These are phyloP conservation scores for Mimas tiliae DNA, from an alignment of 2,888 invertebrate species.

Conservation along the genomic window DNA sequence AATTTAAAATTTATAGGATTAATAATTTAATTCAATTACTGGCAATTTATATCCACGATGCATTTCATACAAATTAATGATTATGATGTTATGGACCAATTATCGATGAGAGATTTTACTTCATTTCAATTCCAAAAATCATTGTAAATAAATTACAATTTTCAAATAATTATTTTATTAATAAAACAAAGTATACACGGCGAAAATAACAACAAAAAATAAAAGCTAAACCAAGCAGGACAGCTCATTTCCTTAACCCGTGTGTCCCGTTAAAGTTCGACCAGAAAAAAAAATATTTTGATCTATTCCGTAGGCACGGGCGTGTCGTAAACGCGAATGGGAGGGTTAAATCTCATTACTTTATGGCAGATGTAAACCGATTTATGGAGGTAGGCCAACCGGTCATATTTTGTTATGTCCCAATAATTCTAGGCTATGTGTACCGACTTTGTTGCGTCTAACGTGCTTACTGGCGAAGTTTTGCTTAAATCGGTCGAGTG, in stretches of 20 bases:
- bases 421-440: slow-evolving; percentile 64
- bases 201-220: background rate
- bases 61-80: too few species aligned
- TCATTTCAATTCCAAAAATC: too few species aligned
- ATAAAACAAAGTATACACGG: too few species aligned
- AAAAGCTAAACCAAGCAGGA: too few species aligned
- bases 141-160: too few species aligned
- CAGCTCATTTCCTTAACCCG: slow-evolving; percentile 14
- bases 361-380: slow-evolving; percentile 80
- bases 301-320: slow-evolving; percentile 65
- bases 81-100: too few species aligned
- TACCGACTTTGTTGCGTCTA: slow-evolving; percentile 41
- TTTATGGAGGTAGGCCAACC: slow-evolving; percentile 72
- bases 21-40: too few species aligned
- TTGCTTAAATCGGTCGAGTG: slow-evolving; percentile 49
- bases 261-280: slow-evolving; percentile 26
- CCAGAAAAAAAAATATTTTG: slow-evolving; percentile 61
- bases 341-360: slow-evolving; percentile 82
- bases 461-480: slow-evolving; percentile 44
- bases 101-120: too few species aligned
- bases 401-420: slow-evolving; percentile 79
- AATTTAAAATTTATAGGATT: too few species aligned
- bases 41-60: too few species aligned
- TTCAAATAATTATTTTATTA: too few species aligned
- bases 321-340: slow-evolving; percentile 74